Conservation (phyloP, 1,140 invertebrate species). For the Caenorhabditis remanei region DNA sequence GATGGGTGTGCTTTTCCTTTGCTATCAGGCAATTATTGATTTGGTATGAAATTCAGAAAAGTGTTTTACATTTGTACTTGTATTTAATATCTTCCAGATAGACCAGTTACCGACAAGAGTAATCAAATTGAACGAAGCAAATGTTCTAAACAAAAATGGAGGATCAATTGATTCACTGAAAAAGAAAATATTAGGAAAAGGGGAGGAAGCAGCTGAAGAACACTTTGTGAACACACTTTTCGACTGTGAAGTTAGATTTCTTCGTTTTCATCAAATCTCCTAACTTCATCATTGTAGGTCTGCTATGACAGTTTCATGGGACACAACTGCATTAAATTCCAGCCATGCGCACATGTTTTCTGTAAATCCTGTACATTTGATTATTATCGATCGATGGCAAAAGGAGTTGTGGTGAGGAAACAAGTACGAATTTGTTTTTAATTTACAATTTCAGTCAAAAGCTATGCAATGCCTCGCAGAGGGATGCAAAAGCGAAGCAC, state of each 20-base stretch:
- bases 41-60: background rate
- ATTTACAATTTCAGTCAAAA: background rate
- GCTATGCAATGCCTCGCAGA: slow-evolving; percentile 19
- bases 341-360: slow-evolving; percentile 18
- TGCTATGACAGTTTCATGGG: slow-evolving; percentile 24
- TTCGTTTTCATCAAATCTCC: background rate
- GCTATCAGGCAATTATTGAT: slow-evolving; percentile 32
- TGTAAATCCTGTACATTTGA: slow-evolving; percentile 34
- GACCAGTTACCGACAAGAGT: background rate
- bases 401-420: slow-evolving; percentile 10
- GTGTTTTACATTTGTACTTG: background rate
- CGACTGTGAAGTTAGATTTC: background rate
- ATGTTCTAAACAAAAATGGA: background rate
- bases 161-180: slow-evolving; percentile 19
- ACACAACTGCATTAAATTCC: slow-evolving; percentile 16
- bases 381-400: background rate
- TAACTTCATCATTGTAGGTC: background rate
- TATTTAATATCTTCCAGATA: background rate
- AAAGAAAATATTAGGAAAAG: slow-evolving; percentile 35
- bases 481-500: slow-evolving; percentile 3
- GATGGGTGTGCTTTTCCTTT: slow-evolving; percentile 18
- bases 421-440: background rate
- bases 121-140: slow-evolving; percentile 4
- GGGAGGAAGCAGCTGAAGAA: slow-evolving; percentile 30
- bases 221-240: slow-evolving; percentile 30